Evolutionary conservation across 2,888 invertebrate species (phyloP), one percentile per base, ranked within the genome.

Genomic region (Eupithecia centaureata): DNA sequence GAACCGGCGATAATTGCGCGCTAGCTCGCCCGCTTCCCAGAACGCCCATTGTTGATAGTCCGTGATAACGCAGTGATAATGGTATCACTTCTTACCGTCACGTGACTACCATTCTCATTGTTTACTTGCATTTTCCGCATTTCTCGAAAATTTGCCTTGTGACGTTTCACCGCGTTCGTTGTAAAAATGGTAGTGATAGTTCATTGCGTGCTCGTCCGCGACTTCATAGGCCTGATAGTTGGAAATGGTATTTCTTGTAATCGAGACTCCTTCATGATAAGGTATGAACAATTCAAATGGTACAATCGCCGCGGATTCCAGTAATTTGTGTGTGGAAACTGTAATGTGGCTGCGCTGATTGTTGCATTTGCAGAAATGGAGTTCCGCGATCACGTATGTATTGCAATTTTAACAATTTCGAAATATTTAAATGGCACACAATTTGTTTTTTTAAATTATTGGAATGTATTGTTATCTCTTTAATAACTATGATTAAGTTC

Each of bases 11-110:
- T 90, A 89, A 91, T 91, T 89, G 85, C 84, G 79, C 77, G 79
- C 81, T 78, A 71, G 80, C 78, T 82, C 79, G 80, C 77, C 81
- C 72, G 80, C 76, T 90, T 90, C 90, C 82, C 76, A 81, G 90
- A 90, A 91, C 80, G 77, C 74, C 77, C 74, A 82, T 85, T 84
- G 85, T 82, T n/a, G 85, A 81, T 83, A 78, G 77, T 75, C 71
- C 73, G 76, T 85, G 91, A 91, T 92, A 92, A 86, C 82, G 80
- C 77, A 77, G 78, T 84, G 88, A 91, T 90, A 89, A 84, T 86
- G 77, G 77, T 90, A 88, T 89, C 88, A 86, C 81, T 78, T 79
- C 76, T 81, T 70, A 79, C 81, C 82, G 79, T 81, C 79, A 77
- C 83, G 81, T 81, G 79, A 47, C 52, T 62, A 61, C 67, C 74